These are phyloP conservation scores for Columba guinea DNA, from an alignment of 2,797 vertebrate genomes.

Conservation along the genomic window DNA sequence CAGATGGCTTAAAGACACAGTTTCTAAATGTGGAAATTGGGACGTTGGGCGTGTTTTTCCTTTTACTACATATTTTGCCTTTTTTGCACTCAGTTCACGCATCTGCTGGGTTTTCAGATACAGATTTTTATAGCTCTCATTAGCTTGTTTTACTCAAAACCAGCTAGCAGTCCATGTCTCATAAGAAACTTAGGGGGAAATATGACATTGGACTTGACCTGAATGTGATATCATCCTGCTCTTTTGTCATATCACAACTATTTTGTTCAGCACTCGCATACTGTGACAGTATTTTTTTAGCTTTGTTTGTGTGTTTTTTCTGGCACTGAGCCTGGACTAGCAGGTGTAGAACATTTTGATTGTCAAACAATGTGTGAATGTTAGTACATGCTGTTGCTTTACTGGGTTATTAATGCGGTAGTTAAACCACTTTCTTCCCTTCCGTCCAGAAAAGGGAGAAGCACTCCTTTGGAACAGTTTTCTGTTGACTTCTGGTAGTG, in stretches of 20 bases:
- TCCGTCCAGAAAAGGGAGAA: not conserved
- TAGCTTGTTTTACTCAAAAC: not conserved
- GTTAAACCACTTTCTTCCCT: not conserved
- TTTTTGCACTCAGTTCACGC: not conserved
- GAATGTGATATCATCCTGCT: not conserved
- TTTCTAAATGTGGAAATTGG: constrained; percentile 50
- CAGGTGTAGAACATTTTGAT: constrained; percentile 4
- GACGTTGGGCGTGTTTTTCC: not conserved
- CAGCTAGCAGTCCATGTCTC: not conserved
- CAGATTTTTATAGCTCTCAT: not conserved
- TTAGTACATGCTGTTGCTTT: not conserved
- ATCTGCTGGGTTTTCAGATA: not conserved
- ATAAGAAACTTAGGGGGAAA: not conserved
- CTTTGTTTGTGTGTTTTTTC: not conserved
- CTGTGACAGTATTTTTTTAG: not conserved
- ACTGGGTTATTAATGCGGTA: not conserved
- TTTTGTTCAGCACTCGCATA: not conserved
- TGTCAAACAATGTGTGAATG: not conserved
- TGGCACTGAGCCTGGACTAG: not conserved
- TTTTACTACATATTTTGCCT: not conserved
- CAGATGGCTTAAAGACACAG: constrained; percentile 55
- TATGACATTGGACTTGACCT: not conserved
- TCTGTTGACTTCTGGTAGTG: not conserved
- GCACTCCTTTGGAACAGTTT: not conserved
- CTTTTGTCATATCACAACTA: rapidly evolving